Percentiles rank a stretch among this genome's conserved stretches.
Conservation (phyloP, 2,797 vertebrate species). For the Mormyrus hasselquistii region DNA sequence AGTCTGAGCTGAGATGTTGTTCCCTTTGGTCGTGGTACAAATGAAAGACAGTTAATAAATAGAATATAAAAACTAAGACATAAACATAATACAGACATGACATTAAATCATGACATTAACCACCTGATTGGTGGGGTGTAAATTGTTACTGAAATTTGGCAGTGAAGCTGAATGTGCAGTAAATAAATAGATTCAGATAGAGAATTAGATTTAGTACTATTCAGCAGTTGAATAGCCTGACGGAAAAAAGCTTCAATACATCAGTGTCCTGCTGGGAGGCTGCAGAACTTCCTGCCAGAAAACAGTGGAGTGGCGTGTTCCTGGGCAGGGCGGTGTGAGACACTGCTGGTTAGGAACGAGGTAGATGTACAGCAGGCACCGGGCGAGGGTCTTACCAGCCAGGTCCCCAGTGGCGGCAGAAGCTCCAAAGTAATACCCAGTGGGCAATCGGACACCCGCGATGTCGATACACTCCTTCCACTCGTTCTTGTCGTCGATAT, state of each 20-base stretch:
- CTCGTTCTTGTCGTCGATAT: conserved; percentile 87
- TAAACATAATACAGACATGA: not conserved
- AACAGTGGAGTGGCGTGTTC: not conserved
- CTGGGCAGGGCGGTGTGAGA: not conserved
- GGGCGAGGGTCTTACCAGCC: conserved; percentile 63
- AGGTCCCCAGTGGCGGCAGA: conserved; percentile 94
- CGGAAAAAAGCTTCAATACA: not conserved
- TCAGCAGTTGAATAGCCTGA: not conserved
- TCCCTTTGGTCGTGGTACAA: not conserved
- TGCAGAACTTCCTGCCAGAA: not conserved
- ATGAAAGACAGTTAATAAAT: not conserved
- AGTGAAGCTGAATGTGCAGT: not conserved
- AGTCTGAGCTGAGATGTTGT: not conserved
- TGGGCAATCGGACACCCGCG: conserved; percentile 85
- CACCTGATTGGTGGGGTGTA: not conserved
- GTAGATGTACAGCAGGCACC: not conserved
- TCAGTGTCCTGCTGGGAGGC: not conserved
- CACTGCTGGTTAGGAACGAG: not conserved
- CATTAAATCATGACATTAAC: not conserved
- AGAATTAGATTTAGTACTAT: not conserved
- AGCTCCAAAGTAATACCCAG: conserved; percentile 90
- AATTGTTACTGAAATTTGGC: not conserved
- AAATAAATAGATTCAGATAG: not conserved
- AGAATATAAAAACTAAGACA: not conserved
- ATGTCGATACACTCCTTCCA: conserved; percentile 98